These are phyloP conservation scores for Eclectus roratus DNA, from an alignment of 2,113 vertebrate genomes.

Conservation along the genomic window DNA sequence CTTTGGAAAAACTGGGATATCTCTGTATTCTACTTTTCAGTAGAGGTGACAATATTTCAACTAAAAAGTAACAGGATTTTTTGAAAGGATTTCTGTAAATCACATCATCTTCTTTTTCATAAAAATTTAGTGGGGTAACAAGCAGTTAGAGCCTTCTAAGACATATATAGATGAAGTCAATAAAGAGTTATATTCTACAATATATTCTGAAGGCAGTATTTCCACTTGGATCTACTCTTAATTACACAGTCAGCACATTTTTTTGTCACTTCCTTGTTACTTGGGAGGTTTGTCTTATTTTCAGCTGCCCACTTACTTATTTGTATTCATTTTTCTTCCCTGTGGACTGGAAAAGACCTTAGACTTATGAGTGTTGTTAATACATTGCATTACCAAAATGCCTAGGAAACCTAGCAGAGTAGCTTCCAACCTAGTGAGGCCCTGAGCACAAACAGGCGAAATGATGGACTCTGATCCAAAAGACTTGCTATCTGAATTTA, in stretches of 20 bases:
- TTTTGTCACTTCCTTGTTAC: not conserved
- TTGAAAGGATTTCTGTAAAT: not conserved
- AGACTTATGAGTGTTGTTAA: not conserved
- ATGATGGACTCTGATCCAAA: not conserved
- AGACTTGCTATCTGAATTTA: not conserved
- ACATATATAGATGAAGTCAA: not conserved
- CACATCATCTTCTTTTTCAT: not conserved
- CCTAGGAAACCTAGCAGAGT: not conserved
- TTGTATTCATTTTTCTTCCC: not conserved
- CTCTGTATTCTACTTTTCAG: not conserved
- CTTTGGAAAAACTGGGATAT: not conserved
- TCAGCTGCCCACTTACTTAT: not conserved
- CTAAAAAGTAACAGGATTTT: not conserved
- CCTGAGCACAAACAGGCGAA: not conserved
- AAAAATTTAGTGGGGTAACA: not conserved
- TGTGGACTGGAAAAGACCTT: not conserved
- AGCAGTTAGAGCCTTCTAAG: not conserved
- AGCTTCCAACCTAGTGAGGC: rapidly evolving
- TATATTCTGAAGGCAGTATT: not conserved
- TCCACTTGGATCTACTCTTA: not conserved
- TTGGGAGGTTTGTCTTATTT: not conserved
- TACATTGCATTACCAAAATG: not conserved
- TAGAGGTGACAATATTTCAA: not conserved
- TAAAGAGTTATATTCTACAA: not conserved
- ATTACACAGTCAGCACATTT: not conserved